These are phyloP conservation scores for Gulo gulo DNA, from an alignment of 2,113 vertebrate species.

Conservation along the genomic window DNA sequence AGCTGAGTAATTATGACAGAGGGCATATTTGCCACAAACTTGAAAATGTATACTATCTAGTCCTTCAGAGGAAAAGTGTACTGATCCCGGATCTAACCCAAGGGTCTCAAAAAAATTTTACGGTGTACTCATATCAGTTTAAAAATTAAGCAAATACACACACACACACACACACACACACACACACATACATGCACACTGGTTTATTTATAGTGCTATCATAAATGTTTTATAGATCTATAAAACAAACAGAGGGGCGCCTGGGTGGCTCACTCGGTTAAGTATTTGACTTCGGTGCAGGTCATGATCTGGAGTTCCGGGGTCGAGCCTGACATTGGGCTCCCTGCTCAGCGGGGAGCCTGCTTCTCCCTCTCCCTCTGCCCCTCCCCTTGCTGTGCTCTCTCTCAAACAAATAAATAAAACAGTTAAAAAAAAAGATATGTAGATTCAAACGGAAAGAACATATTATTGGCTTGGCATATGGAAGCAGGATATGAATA, in stretches of 20 bases:
- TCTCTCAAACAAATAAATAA: neutral
- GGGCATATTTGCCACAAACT: neutral
- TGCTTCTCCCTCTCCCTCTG: neutral
- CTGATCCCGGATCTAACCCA: neutral
- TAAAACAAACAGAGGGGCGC: neutral
- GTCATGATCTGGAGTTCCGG: too few species aligned
- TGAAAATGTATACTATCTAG: neutral
- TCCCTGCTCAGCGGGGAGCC: neutral
- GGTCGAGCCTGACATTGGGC: neutral
- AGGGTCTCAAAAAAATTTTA: neutral
- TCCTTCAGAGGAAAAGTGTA: neutral
- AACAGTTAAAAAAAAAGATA: neutral
- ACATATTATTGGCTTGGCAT: neutral
- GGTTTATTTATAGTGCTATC: neutral
- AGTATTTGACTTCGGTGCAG: too few species aligned
- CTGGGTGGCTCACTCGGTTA: too few species aligned
- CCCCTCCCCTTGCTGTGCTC: neutral
- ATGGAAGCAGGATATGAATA: neutral
- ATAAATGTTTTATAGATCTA: constrained; percentile 10
- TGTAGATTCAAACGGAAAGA: neutral
- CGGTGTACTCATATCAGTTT: neutral
- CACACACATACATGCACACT: neutral
- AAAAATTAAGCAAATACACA: neutral
- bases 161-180: neutral
- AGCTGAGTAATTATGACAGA: neutral